Evolutionary conservation across 2,888 invertebrate species (phyloP).

Genomic region (Gymnoscelis rufifasciata): DNA sequence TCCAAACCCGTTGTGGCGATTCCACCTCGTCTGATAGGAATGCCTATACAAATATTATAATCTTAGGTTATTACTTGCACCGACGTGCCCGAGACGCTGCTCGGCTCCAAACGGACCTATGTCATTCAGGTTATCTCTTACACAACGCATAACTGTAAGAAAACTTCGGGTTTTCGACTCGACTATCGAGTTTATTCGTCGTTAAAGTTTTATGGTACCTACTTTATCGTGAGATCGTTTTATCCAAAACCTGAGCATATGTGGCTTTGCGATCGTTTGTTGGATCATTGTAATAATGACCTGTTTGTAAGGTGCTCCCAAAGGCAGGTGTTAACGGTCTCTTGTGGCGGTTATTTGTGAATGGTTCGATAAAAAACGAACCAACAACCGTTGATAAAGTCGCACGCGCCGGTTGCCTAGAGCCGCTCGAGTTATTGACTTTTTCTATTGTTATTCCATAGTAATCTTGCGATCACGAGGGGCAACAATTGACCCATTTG

Average conservation of each 20-base stretch:
- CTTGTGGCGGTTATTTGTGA: conserved; percentile 67
- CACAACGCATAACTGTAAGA: conserved; percentile 63
- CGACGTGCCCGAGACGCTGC: conserved; percentile 30
- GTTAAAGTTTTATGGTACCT: conserved; percentile 25
- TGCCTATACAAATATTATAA: conserved; percentile 53
- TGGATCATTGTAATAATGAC: conserved; percentile 8
- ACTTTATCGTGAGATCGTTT: conserved; percentile 30
- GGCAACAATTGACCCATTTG: not conserved
- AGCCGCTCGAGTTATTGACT: conserved; percentile 32
- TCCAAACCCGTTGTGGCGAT: conserved; percentile 54
- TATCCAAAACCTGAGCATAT: conserved; percentile 10
- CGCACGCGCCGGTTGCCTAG: conserved; percentile 41
- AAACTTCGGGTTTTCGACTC: conserved; percentile 47
- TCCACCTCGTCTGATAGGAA: conserved; percentile 27
- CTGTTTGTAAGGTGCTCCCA: conserved; percentile 27
- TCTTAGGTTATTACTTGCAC: conserved; percentile 47
- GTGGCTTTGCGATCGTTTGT: conserved; percentile 7
- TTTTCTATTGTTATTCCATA: conserved; percentile 35
- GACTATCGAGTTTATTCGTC: conserved; percentile 39
- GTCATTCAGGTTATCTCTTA: conserved; percentile 62
- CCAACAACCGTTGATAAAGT: conserved; percentile 50
- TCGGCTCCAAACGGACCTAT: conserved; percentile 53
- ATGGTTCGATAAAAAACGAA: conserved; percentile 62
- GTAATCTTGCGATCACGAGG: conserved; percentile 16
- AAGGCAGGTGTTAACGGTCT: conserved; percentile 71